Conservation (phyloP, 2,888 invertebrate genomes). For the Diplolepis rosae region DNA sequence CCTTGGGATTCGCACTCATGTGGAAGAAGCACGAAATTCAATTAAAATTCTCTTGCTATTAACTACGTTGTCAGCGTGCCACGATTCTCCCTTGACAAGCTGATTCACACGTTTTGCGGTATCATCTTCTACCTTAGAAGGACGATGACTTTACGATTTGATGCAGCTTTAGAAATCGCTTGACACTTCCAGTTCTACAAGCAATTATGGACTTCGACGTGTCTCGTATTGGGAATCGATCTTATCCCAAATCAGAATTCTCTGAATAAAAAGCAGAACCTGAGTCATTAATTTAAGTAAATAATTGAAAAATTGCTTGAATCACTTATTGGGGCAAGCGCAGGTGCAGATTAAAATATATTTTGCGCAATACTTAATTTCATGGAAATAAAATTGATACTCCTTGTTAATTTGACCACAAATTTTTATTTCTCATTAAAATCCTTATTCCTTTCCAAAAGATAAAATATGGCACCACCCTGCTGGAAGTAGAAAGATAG, state of each 20-base stretch:
- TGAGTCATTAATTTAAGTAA: not conserved
- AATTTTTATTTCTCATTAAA: too few species aligned
- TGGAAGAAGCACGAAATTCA: constrained; percentile 15
- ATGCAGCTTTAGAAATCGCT: constrained; percentile 24
- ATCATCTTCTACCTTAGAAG: constrained; percentile 29
- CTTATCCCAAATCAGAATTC: not conserved
- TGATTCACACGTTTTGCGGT: constrained; percentile 30
- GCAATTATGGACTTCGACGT: not conserved
- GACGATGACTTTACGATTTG: constrained; percentile 23
- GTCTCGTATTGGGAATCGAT: not conserved
- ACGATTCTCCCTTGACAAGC: constrained; percentile 23
- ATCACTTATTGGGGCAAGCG: not conserved
- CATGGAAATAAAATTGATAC: not conserved
- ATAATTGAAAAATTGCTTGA: not conserved
- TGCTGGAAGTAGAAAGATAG: too few species aligned
- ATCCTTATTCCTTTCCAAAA: too few species aligned
- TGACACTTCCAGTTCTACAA: not conserved
- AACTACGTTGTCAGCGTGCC: constrained; percentile 8
- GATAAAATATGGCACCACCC: too few species aligned
- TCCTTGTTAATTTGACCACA: too few species aligned
- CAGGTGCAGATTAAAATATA: not conserved
- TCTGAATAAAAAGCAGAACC: not conserved
- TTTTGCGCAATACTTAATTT: not conserved
- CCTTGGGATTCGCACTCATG: not conserved
- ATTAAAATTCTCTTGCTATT: constrained; percentile 30